These are phyloP conservation scores for Sclerodermus sp. DNA, from an alignment of 2,888 invertebrate genomes.

Conservation along the genomic window DNA sequence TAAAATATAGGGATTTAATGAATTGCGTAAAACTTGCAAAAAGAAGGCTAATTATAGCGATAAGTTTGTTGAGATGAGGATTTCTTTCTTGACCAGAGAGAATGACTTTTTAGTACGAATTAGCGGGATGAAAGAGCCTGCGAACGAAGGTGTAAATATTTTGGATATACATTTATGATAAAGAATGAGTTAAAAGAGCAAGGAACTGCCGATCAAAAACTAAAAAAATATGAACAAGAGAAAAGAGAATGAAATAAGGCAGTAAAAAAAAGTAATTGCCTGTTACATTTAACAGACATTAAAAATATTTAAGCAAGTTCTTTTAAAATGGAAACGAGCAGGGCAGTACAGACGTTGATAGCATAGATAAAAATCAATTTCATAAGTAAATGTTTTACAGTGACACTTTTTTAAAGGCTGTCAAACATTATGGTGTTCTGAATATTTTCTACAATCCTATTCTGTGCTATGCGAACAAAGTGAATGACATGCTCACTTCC, in stretches of 20 bases:
- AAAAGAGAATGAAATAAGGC: too few relatives aligned
- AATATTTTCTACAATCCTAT: conserved; percentile 36
- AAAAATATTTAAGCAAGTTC: too few relatives aligned
- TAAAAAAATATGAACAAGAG: too few relatives aligned
- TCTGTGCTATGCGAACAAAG: conserved; percentile 24
- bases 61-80: conserved; percentile 9
- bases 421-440: conserved; percentile 33
- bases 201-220: too few relatives aligned
- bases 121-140: conserved; percentile 7
- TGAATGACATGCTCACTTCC: not conserved
- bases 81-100: conserved; percentile 17
- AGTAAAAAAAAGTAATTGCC: too few relatives aligned
- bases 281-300: too few relatives aligned
- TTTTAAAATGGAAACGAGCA: too few relatives aligned
- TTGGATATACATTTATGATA: conserved; percentile 32
- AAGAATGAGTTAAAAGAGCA: not conserved
- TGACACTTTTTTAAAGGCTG: conserved; percentile 27
- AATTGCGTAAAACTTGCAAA: not conserved
- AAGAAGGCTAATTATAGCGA: not conserved
- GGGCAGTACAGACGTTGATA: conserved; percentile 6
- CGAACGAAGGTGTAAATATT: conserved; percentile 40
- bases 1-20: conserved; percentile 11
- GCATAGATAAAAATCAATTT: conserved; percentile 5
- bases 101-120: conserved; percentile 23
- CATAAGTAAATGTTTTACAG: conserved; percentile 18